Evolutionary conservation across 2,888 invertebrate species (phyloP), one percentile per base, ranked within the genome.

Genomic region (Clunio marinus): DNA sequence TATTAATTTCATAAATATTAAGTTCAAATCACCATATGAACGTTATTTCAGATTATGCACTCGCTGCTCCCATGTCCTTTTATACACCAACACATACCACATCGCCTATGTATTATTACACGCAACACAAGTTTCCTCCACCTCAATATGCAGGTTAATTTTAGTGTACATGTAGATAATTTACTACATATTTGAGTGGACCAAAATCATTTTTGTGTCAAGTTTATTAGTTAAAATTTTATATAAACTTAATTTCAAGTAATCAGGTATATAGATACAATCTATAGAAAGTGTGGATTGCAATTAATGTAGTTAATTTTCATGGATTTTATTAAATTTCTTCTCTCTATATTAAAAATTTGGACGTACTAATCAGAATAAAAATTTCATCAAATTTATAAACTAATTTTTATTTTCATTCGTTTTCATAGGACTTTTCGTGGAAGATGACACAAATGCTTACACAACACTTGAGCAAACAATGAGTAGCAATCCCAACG

Each of bases 401-500:
- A n/a, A n/a, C n/a, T n/a, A 10, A 60, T 35, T 5, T 8, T 60
- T 69, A 13, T 65, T 22, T 65, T 17, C 4, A n/a, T n/a, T 51
- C 58, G 73, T 76, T 72, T 75, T 80, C 78, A 73, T 82, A 85
- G 89, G 89, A 78, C 84, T 91, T 80, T 87, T 88, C 80, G 81
- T 89, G 78, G 86, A 88, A 75, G 91, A 90, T 77, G 92, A 91
- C 77, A 87, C 88, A 74, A 89, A 88, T 81, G 84, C 91, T 75
- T 92, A 92, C 81, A 90, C 92, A 75, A 91, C 91, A 73, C 81
- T 88, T 77, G 89, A 90, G 80, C 89, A 89, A 73, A 91, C 90
- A 73, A 82, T 92, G 57, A 93, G 92, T 80, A 89, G 88, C 79
- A 93, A 93, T 82, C 93, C 93, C 72, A 93, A 93, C 81, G 93